Conservation (phyloP, 2,797 vertebrate genomes). For the Scyliorhinus canicula region DNA sequence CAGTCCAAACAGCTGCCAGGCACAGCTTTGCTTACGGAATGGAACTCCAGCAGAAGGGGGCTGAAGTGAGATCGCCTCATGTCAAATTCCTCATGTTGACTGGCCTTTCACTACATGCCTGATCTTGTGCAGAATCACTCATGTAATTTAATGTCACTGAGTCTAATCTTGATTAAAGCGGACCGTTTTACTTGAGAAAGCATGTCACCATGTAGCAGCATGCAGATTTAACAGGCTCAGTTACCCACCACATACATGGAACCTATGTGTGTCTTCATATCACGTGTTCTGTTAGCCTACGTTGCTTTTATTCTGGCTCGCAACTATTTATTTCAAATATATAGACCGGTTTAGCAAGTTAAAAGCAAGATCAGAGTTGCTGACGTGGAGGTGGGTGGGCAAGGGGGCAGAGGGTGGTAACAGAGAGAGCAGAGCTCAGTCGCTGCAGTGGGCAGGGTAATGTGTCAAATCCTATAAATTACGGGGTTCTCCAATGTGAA, state of each 20-base stretch:
- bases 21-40: neutral
- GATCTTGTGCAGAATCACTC: neutral
- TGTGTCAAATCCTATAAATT: neutral
- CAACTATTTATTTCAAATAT: neutral
- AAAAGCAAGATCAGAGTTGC: neutral
- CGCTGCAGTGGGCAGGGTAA: neutral
- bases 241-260: neutral
- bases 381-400: neutral
- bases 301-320: neutral
- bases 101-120: neutral
- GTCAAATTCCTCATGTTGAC: neutral
- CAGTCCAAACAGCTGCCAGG: neutral
- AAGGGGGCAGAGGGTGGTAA: neutral
- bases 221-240: neutral
- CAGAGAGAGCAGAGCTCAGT: neutral
- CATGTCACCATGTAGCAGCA: no score
- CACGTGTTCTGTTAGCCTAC: neutral
- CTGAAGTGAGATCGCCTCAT: neutral
- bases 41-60: neutral
- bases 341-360: neutral
- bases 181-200: neutral
- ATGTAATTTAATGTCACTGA: neutral
- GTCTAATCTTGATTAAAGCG: neutral
- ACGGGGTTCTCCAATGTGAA: neutral
- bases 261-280: neutral